Percentiles rank a stretch among this genome's conserved stretches.
These are phyloP conservation scores for Nipponacmea schrenckii DNA, from an alignment of 2,888 invertebrate species.

Conservation along the genomic window DNA sequence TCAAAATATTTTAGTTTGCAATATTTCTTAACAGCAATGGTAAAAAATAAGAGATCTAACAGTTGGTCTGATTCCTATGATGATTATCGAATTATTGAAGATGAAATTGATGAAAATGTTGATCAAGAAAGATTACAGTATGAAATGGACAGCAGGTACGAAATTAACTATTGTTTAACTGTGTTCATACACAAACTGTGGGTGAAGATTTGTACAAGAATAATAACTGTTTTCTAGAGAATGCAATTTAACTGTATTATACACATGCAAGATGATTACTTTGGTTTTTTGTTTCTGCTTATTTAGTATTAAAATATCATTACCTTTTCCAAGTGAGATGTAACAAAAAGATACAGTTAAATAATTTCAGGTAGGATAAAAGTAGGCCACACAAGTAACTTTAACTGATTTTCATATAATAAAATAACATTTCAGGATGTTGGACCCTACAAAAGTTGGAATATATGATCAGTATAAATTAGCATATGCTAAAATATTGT, in stretches of 20 bases:
- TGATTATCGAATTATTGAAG: conserved; percentile 69
- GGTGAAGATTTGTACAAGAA: too few species aligned
- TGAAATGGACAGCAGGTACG: conserved; percentile 59
- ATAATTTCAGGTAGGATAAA: too few species aligned
- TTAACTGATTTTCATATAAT: too few species aligned
- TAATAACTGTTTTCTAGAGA: too few species aligned
- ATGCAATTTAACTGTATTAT: too few species aligned
- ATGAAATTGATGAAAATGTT: conserved; percentile 54
- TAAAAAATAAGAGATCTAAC: conserved; percentile 77
- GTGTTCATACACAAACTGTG: not conserved
- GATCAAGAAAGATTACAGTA: conserved; percentile 58
- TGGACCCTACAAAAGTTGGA: conserved; percentile 71
- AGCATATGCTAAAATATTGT: conserved; percentile 88
- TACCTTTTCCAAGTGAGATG: too few species aligned
- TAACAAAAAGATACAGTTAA: too few species aligned
- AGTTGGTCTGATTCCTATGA: conserved; percentile 90
- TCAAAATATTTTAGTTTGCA: not conserved
- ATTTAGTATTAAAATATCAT: too few species aligned
- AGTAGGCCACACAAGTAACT: too few species aligned
- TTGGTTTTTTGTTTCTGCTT: too few species aligned
- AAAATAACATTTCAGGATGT: conserved; percentile 50
- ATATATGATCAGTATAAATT: conserved; percentile 86
- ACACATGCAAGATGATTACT: too few species aligned
- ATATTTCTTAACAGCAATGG: conserved; percentile 40
- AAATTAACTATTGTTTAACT: not conserved